Base-by-base conservation (phyloP, 2,797 vertebrate genomes). In the Manis crassicaudata region DNA sequence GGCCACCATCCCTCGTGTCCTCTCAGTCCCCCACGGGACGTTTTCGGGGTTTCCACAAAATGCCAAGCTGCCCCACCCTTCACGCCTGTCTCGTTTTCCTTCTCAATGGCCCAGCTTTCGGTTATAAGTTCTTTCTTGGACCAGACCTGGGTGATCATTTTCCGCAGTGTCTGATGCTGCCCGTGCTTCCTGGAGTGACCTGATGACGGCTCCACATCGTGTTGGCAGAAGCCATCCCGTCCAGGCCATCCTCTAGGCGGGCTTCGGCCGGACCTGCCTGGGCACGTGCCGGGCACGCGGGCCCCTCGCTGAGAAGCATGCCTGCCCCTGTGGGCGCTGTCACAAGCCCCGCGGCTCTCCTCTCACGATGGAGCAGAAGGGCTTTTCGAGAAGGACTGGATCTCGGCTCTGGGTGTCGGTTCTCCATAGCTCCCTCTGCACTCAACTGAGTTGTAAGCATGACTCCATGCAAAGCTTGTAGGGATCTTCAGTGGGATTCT, bases 31-130 rank as follows among this genome's bases (percentile, higher is more conserved):
- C 50, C 37, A 67, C 20, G 29, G 87, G 87, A 87, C 40, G 72
- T 83, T 86, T 92, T 82, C 70, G 6, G 40, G 80, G 37, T 96
- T 95, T 65, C 70, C 72, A 43, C 75, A 91, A 67, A 92, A 88
- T 92, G 68, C 68, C 35, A 87, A 84, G 20, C 46, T 20, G 6
- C 32, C 29, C 35, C 17, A 20, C 21, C 21, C 79, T n/a, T 89
- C 25, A 32, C 12, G 11, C 82, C 89, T 88, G 76, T 68, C 37
- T 84, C 18, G 67, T 85, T 81, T 92, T 87, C 80, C 58, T 35
- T 82, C 29, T 52, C 83, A 77, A 91, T 58, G 37, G 35, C 32
- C 79, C 54, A 56, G 62, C 52, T 94, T 91, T 14, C 10, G 10
- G 10, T 46, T 46, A 12, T 46, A 46, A 46, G 11, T 46, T 46